Evolutionary conservation across 2,888 invertebrate genomes (phyloP).

Genomic region (Melieria crassipennis): DNA sequence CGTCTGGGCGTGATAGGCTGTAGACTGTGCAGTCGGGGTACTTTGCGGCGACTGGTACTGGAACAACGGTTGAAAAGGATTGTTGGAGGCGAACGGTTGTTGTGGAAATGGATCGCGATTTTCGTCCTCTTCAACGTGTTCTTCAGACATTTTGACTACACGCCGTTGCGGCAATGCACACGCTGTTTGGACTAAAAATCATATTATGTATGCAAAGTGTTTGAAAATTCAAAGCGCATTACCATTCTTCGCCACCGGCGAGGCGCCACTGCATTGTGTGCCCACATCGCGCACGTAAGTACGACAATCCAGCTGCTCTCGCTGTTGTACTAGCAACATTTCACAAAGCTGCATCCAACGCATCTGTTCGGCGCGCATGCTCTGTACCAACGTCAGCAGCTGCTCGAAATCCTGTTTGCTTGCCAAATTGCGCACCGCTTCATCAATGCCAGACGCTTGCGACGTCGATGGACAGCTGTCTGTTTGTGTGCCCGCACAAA

Average conservation of each 20-base stretch:
- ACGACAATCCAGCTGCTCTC: constrained; percentile 10
- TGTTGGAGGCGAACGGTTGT: background rate
- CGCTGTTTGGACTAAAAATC: constrained; percentile 27
- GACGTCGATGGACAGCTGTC: constrained; percentile 40
- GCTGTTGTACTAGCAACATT: constrained; percentile 39
- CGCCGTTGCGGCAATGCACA: constrained; percentile 39
- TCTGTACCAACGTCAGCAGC: constrained; percentile 45
- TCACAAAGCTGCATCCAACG: constrained; percentile 49
- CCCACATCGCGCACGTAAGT: constrained; percentile 18
- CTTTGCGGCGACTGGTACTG: constrained; percentile 32
- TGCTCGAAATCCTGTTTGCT: constrained; percentile 53
- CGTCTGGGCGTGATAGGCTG: constrained; percentile 51
- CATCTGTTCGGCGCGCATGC: constrained; percentile 55
- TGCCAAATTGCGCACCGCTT: constrained; percentile 41
- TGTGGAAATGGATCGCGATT: constrained; percentile 33
- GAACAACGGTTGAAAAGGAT: constrained; percentile 18
- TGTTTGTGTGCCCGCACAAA: constrained; percentile 62
- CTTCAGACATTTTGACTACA: constrained; percentile 44
- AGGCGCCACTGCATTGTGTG: constrained; percentile 12
- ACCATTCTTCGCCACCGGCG: too few species aligned
- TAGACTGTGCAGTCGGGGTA: constrained; percentile 55
- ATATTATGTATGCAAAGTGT: too few species aligned
- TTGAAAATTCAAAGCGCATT: too few species aligned
- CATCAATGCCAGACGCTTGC: background rate
- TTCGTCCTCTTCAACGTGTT: constrained; percentile 48